Conservation (phyloP, 92 coral and sea anemone species). For the Actinostola sp. region DNA sequence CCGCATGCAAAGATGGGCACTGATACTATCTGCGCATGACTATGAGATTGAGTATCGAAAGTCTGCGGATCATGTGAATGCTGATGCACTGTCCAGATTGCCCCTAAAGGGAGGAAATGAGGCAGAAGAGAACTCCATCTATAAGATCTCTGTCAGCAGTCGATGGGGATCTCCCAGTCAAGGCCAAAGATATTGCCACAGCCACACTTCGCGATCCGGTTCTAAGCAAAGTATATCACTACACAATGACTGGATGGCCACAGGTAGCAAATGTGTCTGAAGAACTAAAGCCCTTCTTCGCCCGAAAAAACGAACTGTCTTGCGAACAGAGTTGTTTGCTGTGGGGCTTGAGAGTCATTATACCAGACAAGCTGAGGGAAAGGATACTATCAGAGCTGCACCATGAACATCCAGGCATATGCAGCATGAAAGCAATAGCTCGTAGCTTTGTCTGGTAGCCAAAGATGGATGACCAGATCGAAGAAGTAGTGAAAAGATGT, state of each 20-base stretch:
- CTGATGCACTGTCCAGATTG: slow-evolving; percentile 38
- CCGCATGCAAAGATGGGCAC: slow-evolving; percentile 65
- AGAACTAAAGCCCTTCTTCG: slow-evolving; percentile 31
- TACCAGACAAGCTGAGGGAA: slow-evolving; percentile 19
- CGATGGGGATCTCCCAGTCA: slow-evolving; percentile 49
- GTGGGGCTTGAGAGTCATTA: slow-evolving; percentile 54
- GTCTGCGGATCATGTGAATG: slow-evolving; percentile 36
- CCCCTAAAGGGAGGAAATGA: slow-evolving; percentile 30
- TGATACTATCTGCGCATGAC: slow-evolving; percentile 38
- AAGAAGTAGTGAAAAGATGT: slow-evolving; percentile 20
- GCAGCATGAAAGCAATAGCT: slow-evolving; percentile 53
- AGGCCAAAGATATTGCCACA: slow-evolving; percentile 52
- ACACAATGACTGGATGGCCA: slow-evolving; percentile 43
- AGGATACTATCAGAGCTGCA: slow-evolving; percentile 16
- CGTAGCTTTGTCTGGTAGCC: slow-evolving; percentile 60
- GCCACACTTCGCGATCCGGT: slow-evolving; percentile 40
- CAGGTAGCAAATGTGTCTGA: slow-evolving; percentile 28
- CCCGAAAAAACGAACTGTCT: slow-evolving; percentile 38
- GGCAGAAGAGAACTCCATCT: slow-evolving; percentile 42
- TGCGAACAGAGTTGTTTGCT: slow-evolving; percentile 48
- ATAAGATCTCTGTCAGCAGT: slow-evolving; percentile 30
- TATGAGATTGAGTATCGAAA: slow-evolving; percentile 43
- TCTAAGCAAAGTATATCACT: slow-evolving; percentile 43
- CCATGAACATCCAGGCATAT: slow-evolving; percentile 41
- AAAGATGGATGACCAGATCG: slow-evolving; percentile 55